Base-by-base conservation (phyloP, 2,113 vertebrate species). In the Siniperca knerii region DNA sequence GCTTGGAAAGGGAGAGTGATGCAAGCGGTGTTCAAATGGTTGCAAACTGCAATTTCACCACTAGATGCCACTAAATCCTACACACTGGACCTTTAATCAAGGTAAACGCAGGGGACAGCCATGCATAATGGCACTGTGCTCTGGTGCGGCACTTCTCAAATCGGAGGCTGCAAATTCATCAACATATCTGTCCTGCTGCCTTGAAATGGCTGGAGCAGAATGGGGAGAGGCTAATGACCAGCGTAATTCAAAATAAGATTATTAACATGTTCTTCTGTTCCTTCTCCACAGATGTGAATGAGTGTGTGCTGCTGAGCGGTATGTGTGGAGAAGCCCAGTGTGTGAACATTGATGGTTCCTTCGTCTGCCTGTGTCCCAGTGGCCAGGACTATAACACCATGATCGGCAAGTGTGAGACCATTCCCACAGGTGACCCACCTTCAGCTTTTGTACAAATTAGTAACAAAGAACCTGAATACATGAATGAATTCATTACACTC, bases 301-400 rank as follows among this genome's bases (percentile, higher is more conserved):
- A 99, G 94, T 99, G 98, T 84, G 97, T 97, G 81, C 94, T 98
- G 94, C 95, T 99, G 87, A 97, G 96, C 75, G 95, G 96, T 16
- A 97, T 99, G 75, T 99, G 98, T 86, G 98, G 98, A 0, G 98
- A 98, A 89, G 98, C 98, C 29, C 95, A 96, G 87, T 99, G 98
- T 92, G 96, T 98, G 90, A 99, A 99, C 1, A 94, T 95, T 0
- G 97, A 98, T 8, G 98, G 98, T 4, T 96, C 97, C 76, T 98
- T 98, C 94, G 92, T 97, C 57, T 99, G 98, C 69, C 79, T 96
- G 83, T 99, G 98, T 87, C 94, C 96, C 4, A 94, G 96, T 29
- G 97, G 90, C 77, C 97, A 97, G 91, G 97, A 99, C 76, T 99
- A 97, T 37, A 96, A 98, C 83, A 93, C 95, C 4, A 99, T 97